Evolutionary conservation across 2,113 vertebrate species (phyloP).

Genomic region (Odobenus rosmarus): DNA sequence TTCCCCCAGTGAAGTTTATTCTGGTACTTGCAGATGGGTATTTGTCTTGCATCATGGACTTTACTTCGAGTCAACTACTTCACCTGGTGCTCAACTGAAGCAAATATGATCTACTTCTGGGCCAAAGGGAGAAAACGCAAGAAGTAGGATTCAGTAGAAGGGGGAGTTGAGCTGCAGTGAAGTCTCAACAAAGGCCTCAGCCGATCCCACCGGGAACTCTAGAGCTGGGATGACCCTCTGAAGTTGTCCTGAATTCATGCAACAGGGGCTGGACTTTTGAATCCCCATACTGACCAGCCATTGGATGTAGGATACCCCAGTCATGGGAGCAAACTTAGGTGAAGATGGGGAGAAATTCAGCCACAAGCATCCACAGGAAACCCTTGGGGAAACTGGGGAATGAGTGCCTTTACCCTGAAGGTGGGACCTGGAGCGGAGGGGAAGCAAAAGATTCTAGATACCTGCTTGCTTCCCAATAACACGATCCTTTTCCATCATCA

Average conservation of each 20-base stretch:
- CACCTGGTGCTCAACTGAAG: neutral
- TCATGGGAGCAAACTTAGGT: neutral
- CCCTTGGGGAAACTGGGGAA: no score
- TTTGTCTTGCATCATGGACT: neutral
- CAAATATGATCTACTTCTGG: neutral
- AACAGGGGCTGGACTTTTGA: no score
- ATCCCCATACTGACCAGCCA: no score
- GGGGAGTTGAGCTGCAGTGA: fast-evolving
- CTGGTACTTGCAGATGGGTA: neutral
- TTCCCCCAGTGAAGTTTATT: neutral
- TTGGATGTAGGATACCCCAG: neutral
- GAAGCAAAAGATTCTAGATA: neutral
- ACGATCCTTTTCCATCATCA: neutral
- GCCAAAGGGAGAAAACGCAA: neutral
- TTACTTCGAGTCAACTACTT: neutral
- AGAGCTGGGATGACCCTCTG: fast-evolving
- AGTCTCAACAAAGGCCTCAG: neutral
- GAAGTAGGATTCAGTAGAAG: neutral
- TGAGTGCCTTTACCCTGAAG: neutral
- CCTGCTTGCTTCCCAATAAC: neutral
- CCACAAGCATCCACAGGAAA: neutral
- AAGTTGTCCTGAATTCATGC: neutral
- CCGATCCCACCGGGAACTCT: fast-evolving
- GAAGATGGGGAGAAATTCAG: neutral
- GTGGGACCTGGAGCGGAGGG: neutral